Evolutionary conservation across 1,140 invertebrate species (phyloP), one percentile per base, ranked within the genome.

Genomic region (Centruroides vittatus): DNA sequence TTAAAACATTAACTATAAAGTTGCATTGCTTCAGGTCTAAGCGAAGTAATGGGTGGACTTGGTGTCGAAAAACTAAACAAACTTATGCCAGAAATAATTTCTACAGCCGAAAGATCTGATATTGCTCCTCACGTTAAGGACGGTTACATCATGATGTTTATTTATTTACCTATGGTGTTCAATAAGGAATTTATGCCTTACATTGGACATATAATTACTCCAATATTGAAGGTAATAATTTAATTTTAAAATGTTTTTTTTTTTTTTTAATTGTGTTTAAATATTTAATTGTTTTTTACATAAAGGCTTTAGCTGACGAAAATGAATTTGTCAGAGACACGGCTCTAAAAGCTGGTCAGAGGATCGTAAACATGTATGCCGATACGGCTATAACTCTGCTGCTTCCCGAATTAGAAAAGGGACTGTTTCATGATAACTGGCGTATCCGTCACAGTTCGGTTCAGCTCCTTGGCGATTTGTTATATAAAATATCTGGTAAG

Each of bases 121-220:
- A 93, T 98, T 66, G 90, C 93, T 11, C 90, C 96, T 3, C 92
- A 98, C 74, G 94, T 99, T 0, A 92, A 97, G 69, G 97, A 99
- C 78, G 97, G 97, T 36, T 99, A 99, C 75, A 97, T 99, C 55
- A 97, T 99, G 91, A 93, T 99, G 89, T 99, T 98, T 73, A 99
- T 99, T 72, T 99, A 98, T 74, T 89, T 99, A 84, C 97, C 97
- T 1, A 85, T 86, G 62, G 93, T 94, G 1, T 98, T 99, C 76
- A 91, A 88, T 3, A 83, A 86, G 55, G 90, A 94, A 69, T 99
- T 99, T 73, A 88, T 89, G 6, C 87, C 88, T 0, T 99, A 98
- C 73, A 95, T 99, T 69, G 91, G 93, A 0, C 88, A 93, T 71
- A 97, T 99, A 62, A 93, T 99, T 67, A 97, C 92, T 74, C 93